These are phyloP conservation scores for Syngnathus rostellatus DNA, from an alignment of 2,797 vertebrate species.

Conservation along the genomic window DNA sequence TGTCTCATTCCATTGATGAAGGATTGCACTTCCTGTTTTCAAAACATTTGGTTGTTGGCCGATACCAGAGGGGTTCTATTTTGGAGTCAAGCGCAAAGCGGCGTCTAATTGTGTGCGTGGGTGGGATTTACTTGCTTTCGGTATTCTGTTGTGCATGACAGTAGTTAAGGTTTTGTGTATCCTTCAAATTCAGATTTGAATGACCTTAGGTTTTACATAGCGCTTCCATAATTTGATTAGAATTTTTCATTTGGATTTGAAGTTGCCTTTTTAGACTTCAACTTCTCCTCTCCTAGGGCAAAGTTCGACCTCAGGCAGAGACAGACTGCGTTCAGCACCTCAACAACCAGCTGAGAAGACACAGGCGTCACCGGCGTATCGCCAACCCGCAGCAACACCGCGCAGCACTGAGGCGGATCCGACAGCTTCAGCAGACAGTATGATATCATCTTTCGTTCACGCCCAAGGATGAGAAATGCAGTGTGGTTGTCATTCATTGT, in stretches of 20 bases:
- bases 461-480: background rate
- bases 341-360: slow-evolving; percentile 63
- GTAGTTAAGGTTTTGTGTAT: too few relatives aligned
- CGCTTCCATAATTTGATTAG: background rate
- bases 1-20: background rate
- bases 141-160: too few relatives aligned
- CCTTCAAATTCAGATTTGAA: background rate
- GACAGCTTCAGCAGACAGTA: slow-evolving; percentile 76
- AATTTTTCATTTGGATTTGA: background rate
- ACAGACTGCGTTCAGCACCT: slow-evolving; percentile 74
- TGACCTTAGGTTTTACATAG: background rate
- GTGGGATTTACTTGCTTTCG: too few relatives aligned
- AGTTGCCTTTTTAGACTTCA: background rate
- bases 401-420: slow-evolving; percentile 55
- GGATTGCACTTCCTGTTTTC: background rate
- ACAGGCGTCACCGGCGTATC: slow-evolving; percentile 63
- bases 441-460: background rate
- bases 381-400: slow-evolving; percentile 59
- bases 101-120: too few relatives aligned
- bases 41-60: background rate
- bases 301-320: slow-evolving; percentile 62
- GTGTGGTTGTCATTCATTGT: background rate
- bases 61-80: background rate
- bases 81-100: too few relatives aligned
- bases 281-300: slow-evolving; percentile 53